phyloP scores from a whole-genome alignment of 2,797 vertebrate species.

The Loris lydekkerianus region DNA sequence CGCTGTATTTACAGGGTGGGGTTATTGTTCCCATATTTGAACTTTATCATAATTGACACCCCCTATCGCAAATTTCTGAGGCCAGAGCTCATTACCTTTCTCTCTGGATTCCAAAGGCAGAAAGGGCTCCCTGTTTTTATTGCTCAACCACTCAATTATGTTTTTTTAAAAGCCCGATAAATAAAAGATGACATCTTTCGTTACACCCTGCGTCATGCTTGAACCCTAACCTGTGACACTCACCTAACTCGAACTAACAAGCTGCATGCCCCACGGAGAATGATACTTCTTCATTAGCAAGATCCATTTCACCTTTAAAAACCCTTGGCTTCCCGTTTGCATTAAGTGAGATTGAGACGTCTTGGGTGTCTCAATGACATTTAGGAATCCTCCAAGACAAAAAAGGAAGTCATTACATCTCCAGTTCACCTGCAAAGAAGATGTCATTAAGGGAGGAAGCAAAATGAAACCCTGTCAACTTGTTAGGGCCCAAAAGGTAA shows the following conservation, averaged over 20 bases:
- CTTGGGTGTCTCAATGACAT: conserved; percentile 90
- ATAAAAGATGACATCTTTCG: conserved; percentile 88
- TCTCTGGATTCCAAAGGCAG: conserved; percentile 74
- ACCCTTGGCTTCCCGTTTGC: conserved; percentile 87
- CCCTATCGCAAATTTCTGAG: conserved; percentile 41
- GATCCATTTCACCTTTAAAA: conserved; percentile 90
- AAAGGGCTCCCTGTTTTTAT: conserved; percentile 81
- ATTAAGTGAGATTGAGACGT: conserved; percentile 89
- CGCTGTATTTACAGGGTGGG: background rate
- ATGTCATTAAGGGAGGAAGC: conserved; percentile 93
- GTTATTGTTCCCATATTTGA: conserved; percentile 66
- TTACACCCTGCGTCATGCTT: conserved; percentile 83
- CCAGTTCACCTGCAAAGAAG: conserved; percentile 92
- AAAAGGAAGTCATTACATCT: conserved; percentile 91
- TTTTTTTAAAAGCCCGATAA: conserved; percentile 78
- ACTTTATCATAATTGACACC: conserved; percentile 40
- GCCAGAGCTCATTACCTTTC: conserved; percentile 72
- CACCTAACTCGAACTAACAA: conserved; percentile 89
- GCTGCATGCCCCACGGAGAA: conserved; percentile 83
- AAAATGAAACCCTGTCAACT: conserved; percentile 97
- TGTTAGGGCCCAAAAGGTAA: conserved; percentile 94
- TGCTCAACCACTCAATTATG: conserved; percentile 58
- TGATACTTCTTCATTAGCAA: conserved; percentile 90
- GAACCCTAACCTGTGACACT: conserved; percentile 89
- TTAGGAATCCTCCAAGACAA: conserved; percentile 87